Conservation (phyloP, 1,140 invertebrate genomes). For the Drosophila sechellia region DNA sequence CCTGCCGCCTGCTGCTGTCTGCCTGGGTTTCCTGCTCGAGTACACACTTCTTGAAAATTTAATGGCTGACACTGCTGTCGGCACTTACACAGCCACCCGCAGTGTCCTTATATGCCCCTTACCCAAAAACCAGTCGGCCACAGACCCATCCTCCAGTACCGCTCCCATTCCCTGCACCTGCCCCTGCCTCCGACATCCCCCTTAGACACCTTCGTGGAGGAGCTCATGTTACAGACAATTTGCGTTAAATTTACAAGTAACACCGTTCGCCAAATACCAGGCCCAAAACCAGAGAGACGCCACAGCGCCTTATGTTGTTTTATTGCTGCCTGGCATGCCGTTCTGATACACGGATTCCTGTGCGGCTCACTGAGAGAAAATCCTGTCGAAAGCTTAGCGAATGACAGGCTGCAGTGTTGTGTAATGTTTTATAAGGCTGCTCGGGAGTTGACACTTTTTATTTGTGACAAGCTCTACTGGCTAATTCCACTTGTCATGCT, state of each 20-base stretch:
- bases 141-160: slow-evolving; percentile 12
- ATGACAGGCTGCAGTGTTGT: neutral
- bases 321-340: slow-evolving; percentile 40
- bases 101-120: neutral
- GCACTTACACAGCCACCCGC: slow-evolving; percentile 43
- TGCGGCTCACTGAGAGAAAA: slow-evolving; percentile 20
- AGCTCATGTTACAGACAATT: slow-evolving; percentile 81
- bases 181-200: neutral
- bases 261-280: slow-evolving; percentile 61
- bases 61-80: slow-evolving; percentile 72
- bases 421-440: slow-evolving; percentile 6
- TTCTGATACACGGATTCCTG: slow-evolving; percentile 15
- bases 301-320: slow-evolving; percentile 45
- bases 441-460: slow-evolving; percentile 5
- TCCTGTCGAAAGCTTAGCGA: neutral
- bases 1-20: slow-evolving; percentile 35
- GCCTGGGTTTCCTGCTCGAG: slow-evolving; percentile 45
- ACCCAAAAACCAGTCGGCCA: slow-evolving; percentile 15
- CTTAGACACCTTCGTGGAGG: slow-evolving; percentile 52
- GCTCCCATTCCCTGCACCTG: neutral
- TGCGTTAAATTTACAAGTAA: slow-evolving; percentile 81
- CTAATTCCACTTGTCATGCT: neutral
- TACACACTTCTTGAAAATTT: slow-evolving; percentile 73
- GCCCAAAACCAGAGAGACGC: slow-evolving; percentile 34
- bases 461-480: neutral